Conservation (phyloP, 2,113 vertebrate species). For the Semnornis frantzii region DNA sequence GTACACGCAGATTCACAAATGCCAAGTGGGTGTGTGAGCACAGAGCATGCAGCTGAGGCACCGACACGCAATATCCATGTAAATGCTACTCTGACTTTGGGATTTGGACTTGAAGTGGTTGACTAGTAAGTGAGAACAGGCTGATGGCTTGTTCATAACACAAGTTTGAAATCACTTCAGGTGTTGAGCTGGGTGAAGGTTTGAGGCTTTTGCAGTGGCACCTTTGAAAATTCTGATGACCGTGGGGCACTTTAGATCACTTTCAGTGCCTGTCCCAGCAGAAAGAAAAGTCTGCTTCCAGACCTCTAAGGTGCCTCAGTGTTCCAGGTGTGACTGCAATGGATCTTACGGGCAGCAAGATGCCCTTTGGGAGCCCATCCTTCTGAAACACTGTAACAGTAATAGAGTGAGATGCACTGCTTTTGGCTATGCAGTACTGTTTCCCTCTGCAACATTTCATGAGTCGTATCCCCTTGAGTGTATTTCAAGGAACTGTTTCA, state of each 20-base stretch:
- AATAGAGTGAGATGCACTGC: background rate
- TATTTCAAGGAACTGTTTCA: background rate
- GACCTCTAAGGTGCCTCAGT: fast-evolving
- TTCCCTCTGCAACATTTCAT: background rate
- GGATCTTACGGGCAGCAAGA: fast-evolving
- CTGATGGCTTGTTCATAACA: background rate
- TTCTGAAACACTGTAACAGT: background rate
- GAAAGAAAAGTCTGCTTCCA: background rate
- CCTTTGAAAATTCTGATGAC: background rate
- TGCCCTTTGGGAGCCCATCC: background rate
- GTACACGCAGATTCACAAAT: background rate
- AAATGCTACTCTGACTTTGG: background rate
- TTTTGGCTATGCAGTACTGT: background rate
- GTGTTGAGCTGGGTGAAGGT: background rate
- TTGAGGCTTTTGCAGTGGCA: background rate
- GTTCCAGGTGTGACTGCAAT: background rate
- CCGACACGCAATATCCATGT: fast-evolving
- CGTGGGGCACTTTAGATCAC: background rate
- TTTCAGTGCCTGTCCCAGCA: background rate
- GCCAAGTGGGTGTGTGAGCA: background rate
- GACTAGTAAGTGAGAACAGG: background rate
- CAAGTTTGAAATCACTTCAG: fast-evolving
- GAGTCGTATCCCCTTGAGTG: background rate
- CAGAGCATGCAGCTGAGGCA: background rate
- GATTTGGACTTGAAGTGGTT: background rate